Percentiles rank a stretch among this genome's conserved stretches.
Conservation (phyloP, 2,113 vertebrate species). For the Channa argus region DNA sequence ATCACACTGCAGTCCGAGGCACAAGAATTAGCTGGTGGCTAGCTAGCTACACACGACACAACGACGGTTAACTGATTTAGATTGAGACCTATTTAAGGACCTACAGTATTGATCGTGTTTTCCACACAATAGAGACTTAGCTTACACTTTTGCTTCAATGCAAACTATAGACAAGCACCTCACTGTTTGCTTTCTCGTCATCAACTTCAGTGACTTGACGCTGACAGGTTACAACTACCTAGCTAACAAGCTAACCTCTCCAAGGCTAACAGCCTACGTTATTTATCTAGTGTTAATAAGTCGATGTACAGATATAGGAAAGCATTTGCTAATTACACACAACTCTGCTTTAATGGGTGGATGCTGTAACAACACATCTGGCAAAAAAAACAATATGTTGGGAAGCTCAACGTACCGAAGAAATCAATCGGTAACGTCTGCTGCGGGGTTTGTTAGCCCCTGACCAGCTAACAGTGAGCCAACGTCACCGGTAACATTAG, state of each 20-base stretch:
- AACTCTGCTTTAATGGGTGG: background rate
- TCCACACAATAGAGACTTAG: background rate
- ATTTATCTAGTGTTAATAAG: constrained; percentile 46
- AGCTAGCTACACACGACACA: constrained; percentile 54
- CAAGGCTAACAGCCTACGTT: constrained; percentile 46
- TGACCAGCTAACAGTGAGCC: constrained; percentile 55
- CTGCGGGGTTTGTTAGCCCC: constrained; percentile 62
- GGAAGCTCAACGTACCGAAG: background rate
- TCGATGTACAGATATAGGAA: background rate
- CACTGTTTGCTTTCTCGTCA: background rate
- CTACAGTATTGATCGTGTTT: background rate
- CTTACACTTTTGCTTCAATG: background rate
- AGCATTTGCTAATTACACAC: background rate
- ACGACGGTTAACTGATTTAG: constrained; percentile 50
- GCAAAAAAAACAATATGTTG: background rate
- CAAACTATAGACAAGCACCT: background rate
- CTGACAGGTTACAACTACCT: constrained; percentile 60
- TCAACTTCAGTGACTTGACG: constrained; percentile 30
- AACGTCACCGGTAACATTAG: constrained; percentile 52
- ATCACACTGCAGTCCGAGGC: constrained; percentile 52
- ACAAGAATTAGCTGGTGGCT: constrained; percentile 41
- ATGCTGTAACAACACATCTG: background rate
- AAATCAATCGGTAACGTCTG: constrained; percentile 40
- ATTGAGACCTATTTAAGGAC: background rate
- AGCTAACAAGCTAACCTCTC: constrained; percentile 58